These are phyloP conservation scores for Sebastes trivittatus DNA, from an alignment of 2,797 vertebrate species.

Conservation along the genomic window DNA sequence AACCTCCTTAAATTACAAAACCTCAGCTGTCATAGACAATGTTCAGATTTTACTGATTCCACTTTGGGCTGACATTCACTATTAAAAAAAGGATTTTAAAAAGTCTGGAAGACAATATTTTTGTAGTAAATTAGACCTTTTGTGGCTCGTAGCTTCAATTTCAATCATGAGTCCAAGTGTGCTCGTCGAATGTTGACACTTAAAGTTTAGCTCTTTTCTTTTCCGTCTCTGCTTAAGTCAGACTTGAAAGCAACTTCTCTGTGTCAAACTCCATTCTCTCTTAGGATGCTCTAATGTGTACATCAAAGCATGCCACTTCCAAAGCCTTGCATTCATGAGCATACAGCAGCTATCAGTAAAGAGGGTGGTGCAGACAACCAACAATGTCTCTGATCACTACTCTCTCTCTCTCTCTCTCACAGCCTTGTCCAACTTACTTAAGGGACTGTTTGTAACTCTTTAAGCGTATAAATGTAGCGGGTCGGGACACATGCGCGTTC, in stretches of 20 bases:
- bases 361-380: not conserved
- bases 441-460: too few relatives aligned
- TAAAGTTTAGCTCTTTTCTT: not conserved
- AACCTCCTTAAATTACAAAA: conserved; percentile 36
- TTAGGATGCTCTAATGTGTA: conserved; percentile 28
- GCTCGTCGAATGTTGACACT: not conserved
- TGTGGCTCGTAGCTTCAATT: not conserved
- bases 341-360: conserved; percentile 5
- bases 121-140: not conserved
- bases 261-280: conserved; percentile 24
- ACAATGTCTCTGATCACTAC: not conserved
- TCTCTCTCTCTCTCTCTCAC: not conserved
- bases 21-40: conserved; percentile 25
- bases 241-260: conserved; percentile 42
- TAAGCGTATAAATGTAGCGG: too few relatives aligned
- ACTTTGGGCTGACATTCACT: conserved; percentile 16
- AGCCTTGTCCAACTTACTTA: not conserved
- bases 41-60: conserved; percentile 1
- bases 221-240: not conserved
- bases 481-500: too few relatives aligned
- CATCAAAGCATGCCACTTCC: conserved; percentile 48
- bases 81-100: not conserved
- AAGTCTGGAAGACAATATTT: conserved; percentile 9
- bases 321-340: conserved; percentile 17
- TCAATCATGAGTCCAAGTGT: not conserved